Evolutionary conservation across 2,888 invertebrate species (phyloP), one percentile per base, ranked within the genome.

Genomic region (Mythimna ferrago): DNA sequence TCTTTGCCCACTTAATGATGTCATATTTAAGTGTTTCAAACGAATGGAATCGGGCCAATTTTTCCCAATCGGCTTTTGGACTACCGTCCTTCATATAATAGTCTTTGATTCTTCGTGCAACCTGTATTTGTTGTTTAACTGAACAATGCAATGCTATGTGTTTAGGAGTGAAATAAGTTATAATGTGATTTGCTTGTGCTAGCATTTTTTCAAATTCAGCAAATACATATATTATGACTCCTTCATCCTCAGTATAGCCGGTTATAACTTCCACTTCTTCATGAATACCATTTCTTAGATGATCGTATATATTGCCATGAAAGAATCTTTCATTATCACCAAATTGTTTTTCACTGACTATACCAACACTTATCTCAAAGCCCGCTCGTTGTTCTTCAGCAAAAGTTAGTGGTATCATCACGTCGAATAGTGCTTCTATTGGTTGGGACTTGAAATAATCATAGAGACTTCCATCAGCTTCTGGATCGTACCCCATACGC

Each of bases 211-310:
- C 63, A 19, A 72, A 14, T 54, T 86, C 76, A 16, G 65, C 35
- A 51, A 71, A 73, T 0, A 73, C 41, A 32, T 64, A 67, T 2
- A 87, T n/a, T 9, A 86, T 10, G 6, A 85, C 11, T 16, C 98
- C 98, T 92, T 98, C 98, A 63, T 97, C 97, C 0, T 96, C 96
- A 41, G 97, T 98, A 7, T 97, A 90, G 5, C 98, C 98, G 19
- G 97, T 93, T 89, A 98, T 97, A 91, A 97, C 96, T 0, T 98
- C 98, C 1, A 97, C 93, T 19, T 79, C 89, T 70, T 89, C 84
- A 60, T 96, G 91, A 14, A 92, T 92, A 32, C 97, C 97, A 21
- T 92, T 88, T 80, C 93, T 91, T 41, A 94, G 79, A 56, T 92
- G 88, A 53, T 96, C 92, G 44, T 66, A 73, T 6, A 86, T 62